Conservation (phyloP, 2,797 vertebrate genomes). For the Notoglanidium macrostoma region DNA sequence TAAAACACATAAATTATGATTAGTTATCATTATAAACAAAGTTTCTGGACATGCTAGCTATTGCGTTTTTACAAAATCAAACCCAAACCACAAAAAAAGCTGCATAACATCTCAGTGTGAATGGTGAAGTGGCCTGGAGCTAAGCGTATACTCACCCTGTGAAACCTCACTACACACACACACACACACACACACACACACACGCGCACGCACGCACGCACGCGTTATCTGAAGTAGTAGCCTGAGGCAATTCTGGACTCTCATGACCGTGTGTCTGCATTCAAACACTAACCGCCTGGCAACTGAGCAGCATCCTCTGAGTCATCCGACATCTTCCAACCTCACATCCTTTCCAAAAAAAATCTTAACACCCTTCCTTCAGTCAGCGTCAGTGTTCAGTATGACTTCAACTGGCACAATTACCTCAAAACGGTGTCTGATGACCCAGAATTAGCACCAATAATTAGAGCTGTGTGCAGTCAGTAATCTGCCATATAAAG, state of each 20-base stretch:
- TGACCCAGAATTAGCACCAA: constrained; percentile 65
- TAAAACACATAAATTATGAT: neutral
- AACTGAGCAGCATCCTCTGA: constrained; percentile 28
- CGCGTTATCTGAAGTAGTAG: neutral
- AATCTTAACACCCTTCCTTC: constrained; percentile 24
- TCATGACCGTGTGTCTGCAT: constrained; percentile 2
- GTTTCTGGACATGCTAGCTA: neutral
- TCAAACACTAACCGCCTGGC: constrained; percentile 14
- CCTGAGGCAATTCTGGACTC: constrained; percentile 20
- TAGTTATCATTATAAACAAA: neutral
- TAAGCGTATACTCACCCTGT: constrained; percentile 12
- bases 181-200: neutral
- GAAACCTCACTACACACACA: neutral
- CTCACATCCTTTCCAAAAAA: constrained; percentile 33
- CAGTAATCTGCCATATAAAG: constrained; percentile 57
- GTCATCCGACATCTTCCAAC: constrained; percentile 37
- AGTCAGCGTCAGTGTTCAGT: constrained; percentile 19
- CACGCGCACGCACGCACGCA: neutral
- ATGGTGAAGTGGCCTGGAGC: neutral
- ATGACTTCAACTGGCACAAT: constrained; percentile 48
- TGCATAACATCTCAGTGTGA: neutral
- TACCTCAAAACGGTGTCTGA: constrained; percentile 56
- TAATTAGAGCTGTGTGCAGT: constrained; percentile 60
- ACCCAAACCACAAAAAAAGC: neutral
- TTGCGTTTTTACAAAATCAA: neutral